Base-by-base conservation (phyloP, 2,797 vertebrate species). In the Lutjanus campechanus region DNA sequence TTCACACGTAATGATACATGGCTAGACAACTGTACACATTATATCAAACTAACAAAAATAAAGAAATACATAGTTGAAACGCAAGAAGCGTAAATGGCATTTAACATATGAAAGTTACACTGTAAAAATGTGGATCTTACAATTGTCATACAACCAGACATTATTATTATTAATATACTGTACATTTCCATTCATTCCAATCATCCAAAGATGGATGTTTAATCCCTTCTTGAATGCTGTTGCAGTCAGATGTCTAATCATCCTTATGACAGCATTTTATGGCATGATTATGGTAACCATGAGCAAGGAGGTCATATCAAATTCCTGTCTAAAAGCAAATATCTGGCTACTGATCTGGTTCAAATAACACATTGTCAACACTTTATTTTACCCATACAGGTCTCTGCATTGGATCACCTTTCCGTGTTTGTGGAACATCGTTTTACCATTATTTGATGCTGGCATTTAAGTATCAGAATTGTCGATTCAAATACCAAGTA, bases 21-120 rank as follows among this genome's bases (percentile, higher is more conserved):
- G 94, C 94, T 95, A 94, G 94, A 95, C 94, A 95, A 95, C 93
- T 95, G 93, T 94, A 95, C 94, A 95, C 94, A 92, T 93, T 95
- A 95, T 95, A 95, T 95, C 94, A 95, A 95, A 95, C 94, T 95
- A 95, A 95, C 92, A 94, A 94, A 95, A 95, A 94, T 94, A 95
- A 95, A 95, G 93, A 91, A 94, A 93, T 93, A 95, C 94, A 94
- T 91, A 92, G 92, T 94, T 90, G 91, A 91, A 95, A 95, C 92
- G 92, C 94, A 88, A 93, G 91, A 94, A 95, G 94, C 94, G 92
- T 93, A 94, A 94, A 93, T 95, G 93, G 91, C 90, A 94, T 94
- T 93, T 92, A 94, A 95, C 94, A 95, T 94, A 95, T 94, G 94
- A 95, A 94, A 95, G 93, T 93, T 95, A 94, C 94, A 95, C 93